Conservation (phyloP, 2,113 vertebrate genomes). For the Capricornis sumatraensis region DNA sequence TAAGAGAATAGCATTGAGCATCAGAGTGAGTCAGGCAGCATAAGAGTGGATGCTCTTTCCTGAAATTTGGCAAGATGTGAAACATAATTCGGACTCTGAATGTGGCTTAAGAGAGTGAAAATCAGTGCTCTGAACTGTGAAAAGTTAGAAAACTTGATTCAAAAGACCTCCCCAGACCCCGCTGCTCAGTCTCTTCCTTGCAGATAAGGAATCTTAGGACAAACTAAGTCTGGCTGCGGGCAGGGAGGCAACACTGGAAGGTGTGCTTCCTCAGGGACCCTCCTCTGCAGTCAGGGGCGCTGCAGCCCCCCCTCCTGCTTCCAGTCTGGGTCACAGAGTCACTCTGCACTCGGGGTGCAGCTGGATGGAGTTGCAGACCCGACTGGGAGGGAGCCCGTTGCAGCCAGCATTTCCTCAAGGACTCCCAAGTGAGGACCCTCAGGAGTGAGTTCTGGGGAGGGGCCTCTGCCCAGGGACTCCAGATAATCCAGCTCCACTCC, state of each 20-base stretch:
- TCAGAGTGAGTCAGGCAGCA: neutral
- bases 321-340: neutral
- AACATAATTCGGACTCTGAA: neutral
- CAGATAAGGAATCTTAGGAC: neutral
- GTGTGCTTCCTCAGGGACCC: neutral
- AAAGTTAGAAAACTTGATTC: neutral
- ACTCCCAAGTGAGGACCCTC: neutral
- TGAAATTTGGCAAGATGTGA: neutral
- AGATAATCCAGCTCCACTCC: neutral
- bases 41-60: neutral
- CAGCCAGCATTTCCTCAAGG: neutral
- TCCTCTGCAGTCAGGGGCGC: neutral
- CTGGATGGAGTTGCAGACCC: neutral
- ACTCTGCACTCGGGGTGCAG: neutral
- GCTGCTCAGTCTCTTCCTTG: fast-evolving
- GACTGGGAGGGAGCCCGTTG: neutral
- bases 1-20: neutral
- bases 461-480: neutral
- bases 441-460: neutral
- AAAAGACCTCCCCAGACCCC: neutral
- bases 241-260: neutral
- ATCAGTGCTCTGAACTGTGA: neutral
- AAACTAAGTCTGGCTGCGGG: neutral
- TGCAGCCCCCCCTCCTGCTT: neutral
- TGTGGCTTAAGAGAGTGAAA: neutral